Conservation (phyloP, 2,113 vertebrate species). For the Oriolus oriolus region DNA sequence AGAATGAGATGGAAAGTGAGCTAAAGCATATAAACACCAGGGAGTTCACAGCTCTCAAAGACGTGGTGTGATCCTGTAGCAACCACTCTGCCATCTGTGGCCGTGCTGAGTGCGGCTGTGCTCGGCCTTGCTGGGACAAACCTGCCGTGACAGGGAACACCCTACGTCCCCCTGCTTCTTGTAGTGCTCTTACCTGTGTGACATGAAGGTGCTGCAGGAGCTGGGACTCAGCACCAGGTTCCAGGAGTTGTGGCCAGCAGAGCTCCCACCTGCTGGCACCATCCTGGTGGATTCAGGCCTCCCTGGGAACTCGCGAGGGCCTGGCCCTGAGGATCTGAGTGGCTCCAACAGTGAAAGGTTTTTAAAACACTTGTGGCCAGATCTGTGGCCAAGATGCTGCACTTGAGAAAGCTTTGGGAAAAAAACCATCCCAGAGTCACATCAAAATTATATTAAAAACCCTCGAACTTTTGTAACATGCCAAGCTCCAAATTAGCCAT, state of each 20-base stretch:
- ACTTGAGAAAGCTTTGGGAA: background rate
- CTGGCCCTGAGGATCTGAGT: background rate
- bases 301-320: background rate
- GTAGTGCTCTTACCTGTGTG: background rate
- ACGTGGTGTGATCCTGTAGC: background rate
- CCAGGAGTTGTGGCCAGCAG: background rate
- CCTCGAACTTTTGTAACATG: accelerated
- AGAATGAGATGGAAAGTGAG: background rate
- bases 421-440: accelerated
- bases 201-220: background rate
- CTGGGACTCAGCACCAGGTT: background rate
- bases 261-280: background rate
- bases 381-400: background rate
- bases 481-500: background rate
- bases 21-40: background rate
- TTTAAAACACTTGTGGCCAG: background rate
- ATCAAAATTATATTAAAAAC: background rate
- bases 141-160: background rate
- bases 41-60: background rate
- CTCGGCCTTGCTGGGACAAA: background rate
- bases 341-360: background rate
- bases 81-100: background rate
- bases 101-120: background rate
- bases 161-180: too few species aligned
- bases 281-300: background rate